Percentiles rank a stretch among this genome's conserved stretches.
These are phyloP conservation scores for Epirrhoe alternata DNA, from an alignment of 2,888 invertebrate genomes.

Conservation along the genomic window DNA sequence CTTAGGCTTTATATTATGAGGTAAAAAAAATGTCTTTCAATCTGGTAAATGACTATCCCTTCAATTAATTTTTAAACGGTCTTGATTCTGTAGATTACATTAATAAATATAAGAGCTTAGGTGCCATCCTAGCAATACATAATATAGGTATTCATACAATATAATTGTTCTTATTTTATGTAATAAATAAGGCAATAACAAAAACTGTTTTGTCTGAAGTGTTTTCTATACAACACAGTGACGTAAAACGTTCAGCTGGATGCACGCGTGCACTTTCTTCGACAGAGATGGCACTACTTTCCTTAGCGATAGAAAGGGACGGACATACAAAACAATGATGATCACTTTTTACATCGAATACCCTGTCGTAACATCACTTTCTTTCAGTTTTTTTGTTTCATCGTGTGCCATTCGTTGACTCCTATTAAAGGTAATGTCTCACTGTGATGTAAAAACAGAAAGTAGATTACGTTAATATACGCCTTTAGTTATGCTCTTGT, in stretches of 20 bases:
- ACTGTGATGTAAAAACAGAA: constrained; percentile 24
- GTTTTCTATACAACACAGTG: constrained; percentile 60
- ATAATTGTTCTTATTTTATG: not conserved
- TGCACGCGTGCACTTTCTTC: constrained; percentile 79
- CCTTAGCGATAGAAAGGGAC: constrained; percentile 53
- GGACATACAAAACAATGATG: constrained; percentile 70
- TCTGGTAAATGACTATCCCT: too few species aligned
- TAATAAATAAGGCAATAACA: not conserved
- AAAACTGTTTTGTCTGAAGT: constrained; percentile 18
- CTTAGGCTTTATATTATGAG: too few species aligned
- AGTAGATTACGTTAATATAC: not conserved
- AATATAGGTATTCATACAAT: too few species aligned
- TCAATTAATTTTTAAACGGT: too few species aligned
- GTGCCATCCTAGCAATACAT: too few species aligned
- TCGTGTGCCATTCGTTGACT: constrained; percentile 72
- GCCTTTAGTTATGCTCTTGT: not conserved
- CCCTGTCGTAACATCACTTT: constrained; percentile 76
- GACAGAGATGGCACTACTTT: constrained; percentile 56
- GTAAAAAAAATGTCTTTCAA: too few species aligned
- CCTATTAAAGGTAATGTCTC: constrained; percentile 47
- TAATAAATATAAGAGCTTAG: too few species aligned
- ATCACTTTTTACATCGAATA: constrained; percentile 62
- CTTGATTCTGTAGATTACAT: too few species aligned
- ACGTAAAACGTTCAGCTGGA: constrained; percentile 70
- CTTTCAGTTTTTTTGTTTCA: constrained; percentile 66